Evolutionary conservation across 2,888 invertebrate species (phyloP), one percentile per base, ranked within the genome.

Genomic region (Strigamia maritima): DNA sequence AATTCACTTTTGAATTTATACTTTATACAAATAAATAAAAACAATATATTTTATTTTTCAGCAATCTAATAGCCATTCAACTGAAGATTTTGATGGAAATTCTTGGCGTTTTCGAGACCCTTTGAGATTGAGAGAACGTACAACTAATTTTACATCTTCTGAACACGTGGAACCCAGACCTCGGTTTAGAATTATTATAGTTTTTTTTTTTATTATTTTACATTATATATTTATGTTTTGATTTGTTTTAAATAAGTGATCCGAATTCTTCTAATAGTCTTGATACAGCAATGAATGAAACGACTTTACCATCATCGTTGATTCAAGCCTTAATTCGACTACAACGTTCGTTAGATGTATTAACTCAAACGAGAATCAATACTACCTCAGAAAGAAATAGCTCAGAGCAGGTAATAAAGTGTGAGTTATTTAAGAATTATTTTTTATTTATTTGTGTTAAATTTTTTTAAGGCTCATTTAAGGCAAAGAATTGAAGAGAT

Each of bases 101-200:
- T 38, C 40, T 70, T 79, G 79, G 79, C 74, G 79, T 26, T 79
- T 74, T 79, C 54, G 79, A 24, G 79, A 79, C 26, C 79, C 79
- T 65, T 60, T 60, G n/a, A 8, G 26, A 40, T 28, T 79, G 75
- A 38, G 26, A 77, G 44, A n/a, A 44, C 19, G 40, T 31, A 78
- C 24, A 65, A 38, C 78, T 28, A 60, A 54, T n/a, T 60, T 65
- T 31, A 7, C 31, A 8, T 6, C 77, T 0, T 16, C 77, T 44
- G n/a, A 70, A 0, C 70, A 60, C 4, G 8, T 16, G 28, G 70
- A 70, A 70, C 14, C 70, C 28, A 26, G 70, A 70, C 28, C 70
- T 28, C 26, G 28, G 70, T 70, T 16, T 7, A 54, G 19, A 3
- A 54, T 54, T 54, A n/a, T 19, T 19, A 54, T 54, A 19, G 19